phyloP scores from a whole-genome alignment of 1,140 invertebrate species.

The honey bee (Apis mellifera) region Amel_HAv3.1 CM009931.2:25513501-25514000 shows the following conservation, averaged over 20 bases:
- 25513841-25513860: not conserved
- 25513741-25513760: conserved; percentile 36
- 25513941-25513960: too few species aligned
- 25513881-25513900: too few species aligned
- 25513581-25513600: not conserved
- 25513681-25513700: conserved; percentile 24
- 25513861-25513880: not conserved
- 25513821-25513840: conserved; percentile 11
- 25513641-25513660: conserved; percentile 2
- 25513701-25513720: conserved; percentile 26
- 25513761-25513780: conserved; percentile 28
- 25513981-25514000: too few species aligned
- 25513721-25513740: conserved; percentile 36
- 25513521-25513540: conserved; percentile 34
- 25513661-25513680: conserved; percentile 1
- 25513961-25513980: too few species aligned
- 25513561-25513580: not conserved
- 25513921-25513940: too few species aligned
- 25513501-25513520: conserved; percentile 5
- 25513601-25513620: too few species aligned
- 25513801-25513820: conserved; percentile 5
- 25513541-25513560: not conserved
- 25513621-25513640: too few species aligned
- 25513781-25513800: conserved; percentile 11
- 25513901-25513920: too few species aligned